phyloP scores from a whole-genome alignment of 2,888 invertebrate species.

The Gortyna flavago region DNA sequence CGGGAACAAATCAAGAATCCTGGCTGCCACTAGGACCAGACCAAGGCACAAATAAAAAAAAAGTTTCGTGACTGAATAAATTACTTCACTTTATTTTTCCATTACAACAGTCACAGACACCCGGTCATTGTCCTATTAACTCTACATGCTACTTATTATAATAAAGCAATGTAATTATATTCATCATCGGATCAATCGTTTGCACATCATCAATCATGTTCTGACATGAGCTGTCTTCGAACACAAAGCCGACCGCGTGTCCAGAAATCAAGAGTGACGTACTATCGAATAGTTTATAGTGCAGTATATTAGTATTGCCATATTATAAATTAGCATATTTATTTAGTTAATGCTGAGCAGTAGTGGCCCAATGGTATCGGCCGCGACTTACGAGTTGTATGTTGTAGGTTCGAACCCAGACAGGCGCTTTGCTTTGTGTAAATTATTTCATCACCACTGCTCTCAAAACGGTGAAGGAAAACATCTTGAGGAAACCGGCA shows the following conservation, averaged over 20 bases:
- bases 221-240: slow-evolving; percentile 47
- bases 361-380: no score
- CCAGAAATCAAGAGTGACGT: slow-evolving; percentile 55
- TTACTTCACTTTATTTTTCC: not conserved
- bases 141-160: slow-evolving; percentile 7
- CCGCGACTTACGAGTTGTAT: no score
- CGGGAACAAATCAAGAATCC: no score
- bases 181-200: slow-evolving; percentile 52
- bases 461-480: no score
- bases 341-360: no score
- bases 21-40: no score
- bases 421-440: no score
- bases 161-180: slow-evolving; percentile 45
- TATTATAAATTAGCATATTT: slow-evolving; percentile 13
- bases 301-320: not conserved
- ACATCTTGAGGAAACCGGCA: no score
- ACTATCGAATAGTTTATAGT: slow-evolving; percentile 2
- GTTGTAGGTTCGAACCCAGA: no score
- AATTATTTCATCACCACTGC: no score
- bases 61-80: not conserved
- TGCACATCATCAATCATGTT: slow-evolving; percentile 39
- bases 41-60: no score
- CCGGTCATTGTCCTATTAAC: slow-evolving; percentile 19
- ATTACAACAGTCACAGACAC: not conserved
- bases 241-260: slow-evolving; percentile 48